Evolutionary conservation across 2,888 invertebrate species (phyloP).

Genomic region (Nycteola revayana): DNA sequence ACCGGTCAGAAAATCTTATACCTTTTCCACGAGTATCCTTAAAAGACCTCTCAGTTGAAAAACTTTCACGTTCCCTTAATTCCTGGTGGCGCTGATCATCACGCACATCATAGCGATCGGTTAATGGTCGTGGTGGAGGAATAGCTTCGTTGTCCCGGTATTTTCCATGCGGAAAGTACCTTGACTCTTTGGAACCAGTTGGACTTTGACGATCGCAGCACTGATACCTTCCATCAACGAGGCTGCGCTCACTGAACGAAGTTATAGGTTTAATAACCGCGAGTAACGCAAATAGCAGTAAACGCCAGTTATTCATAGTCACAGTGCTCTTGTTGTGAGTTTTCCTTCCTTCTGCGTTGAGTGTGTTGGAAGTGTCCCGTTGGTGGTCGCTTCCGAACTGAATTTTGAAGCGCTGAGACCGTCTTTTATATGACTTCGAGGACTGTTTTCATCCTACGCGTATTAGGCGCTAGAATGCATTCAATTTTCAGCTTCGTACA

Average conservation of each 20-base stretch:
- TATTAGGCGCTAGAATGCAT: constrained; percentile 74
- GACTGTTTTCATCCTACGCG: constrained; percentile 49
- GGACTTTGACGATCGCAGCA: constrained; percentile 48
- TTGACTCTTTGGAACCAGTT: constrained; percentile 37
- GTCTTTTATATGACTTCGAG: constrained; percentile 57
- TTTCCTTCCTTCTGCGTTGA: constrained; percentile 42
- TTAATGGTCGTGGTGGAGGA: constrained; percentile 19
- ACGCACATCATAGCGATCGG: constrained; percentile 26
- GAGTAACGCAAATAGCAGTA: constrained; percentile 67
- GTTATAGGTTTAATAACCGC: constrained; percentile 62
- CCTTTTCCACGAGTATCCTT: constrained; percentile 8
- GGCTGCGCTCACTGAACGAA: constrained; percentile 54
- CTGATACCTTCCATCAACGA: constrained; percentile 68
- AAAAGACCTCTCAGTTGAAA: constrained; percentile 13
- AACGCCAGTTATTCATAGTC: constrained; percentile 79
- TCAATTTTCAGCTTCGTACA: constrained; percentile 71
- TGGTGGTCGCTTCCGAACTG: constrained; percentile 65
- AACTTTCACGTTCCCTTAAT: constrained; percentile 19
- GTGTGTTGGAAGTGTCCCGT: constrained; percentile 50
- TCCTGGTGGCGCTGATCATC: constrained; percentile 38
- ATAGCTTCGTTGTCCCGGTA: constrained; percentile 25
- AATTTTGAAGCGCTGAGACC: constrained; percentile 25
- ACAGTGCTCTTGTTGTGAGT: constrained; percentile 46
- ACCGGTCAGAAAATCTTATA: constrained; percentile 7
- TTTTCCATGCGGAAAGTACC: constrained; percentile 37